Evolutionary conservation across 1,140 invertebrate species (phyloP), one percentile per base, ranked within the genome.

Genomic region (Hestina assimilis): DNA sequence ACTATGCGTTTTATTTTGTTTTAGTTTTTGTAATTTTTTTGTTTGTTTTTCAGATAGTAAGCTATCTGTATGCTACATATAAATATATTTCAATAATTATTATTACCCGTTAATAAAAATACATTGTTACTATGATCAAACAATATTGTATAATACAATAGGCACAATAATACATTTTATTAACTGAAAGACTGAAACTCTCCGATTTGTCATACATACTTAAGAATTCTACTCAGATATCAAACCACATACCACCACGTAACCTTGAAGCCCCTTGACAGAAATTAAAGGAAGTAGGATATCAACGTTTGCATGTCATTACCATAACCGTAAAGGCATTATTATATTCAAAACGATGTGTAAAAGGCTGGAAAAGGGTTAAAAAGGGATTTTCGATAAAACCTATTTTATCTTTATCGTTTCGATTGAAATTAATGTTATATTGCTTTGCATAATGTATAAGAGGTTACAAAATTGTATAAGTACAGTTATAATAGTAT

Each of bases 351-450:
- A 20, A 26, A 24, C 15, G 42, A 24, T 24, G 42, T 45, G 42
- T 19, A 26, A 28, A 45, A 19, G 24, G 19, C 26, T 45, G 15
- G 42, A 28, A 45, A 28, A 45, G 42, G 42, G 23, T 45, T 26
- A 45, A 41, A n/a, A 45, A 45, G 42, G 23, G 21, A 8, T 45
- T 45, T 26, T 45, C 42, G 42, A 45, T 45, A 45, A 45, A 45
- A 45, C 9, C 19, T 11, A 45, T 45, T 45, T 45, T 28, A 45
- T 45, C 15, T 38, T 26, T 45, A 45, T 45, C 42, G 23, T 23
- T 26, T 28, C 42, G 42, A 45, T 45, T 45, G 42, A 45, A 26
- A 45, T n/a, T 15, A 45, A 45, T 26, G 23, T 45, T 15, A 31
- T 38, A 38, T 19, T n/a, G n/a, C n/a, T 38, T 19, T 3, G 19